Evolutionary conservation across 1,140 invertebrate species (phyloP), one percentile per base, ranked within the genome.

Genomic region (Heliconius eleuchia): DNA sequence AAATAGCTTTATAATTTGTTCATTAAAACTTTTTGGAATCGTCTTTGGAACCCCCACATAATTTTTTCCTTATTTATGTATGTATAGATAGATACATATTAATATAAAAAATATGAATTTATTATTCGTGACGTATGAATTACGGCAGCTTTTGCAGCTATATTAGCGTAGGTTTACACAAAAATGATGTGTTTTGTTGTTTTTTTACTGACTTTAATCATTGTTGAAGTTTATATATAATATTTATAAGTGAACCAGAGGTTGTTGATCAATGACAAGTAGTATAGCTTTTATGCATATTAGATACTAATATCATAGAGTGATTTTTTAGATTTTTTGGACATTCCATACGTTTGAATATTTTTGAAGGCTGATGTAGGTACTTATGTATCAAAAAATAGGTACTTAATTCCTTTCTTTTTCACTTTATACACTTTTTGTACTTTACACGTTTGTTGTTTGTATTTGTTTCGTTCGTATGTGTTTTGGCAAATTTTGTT

Each of bases 341-440:
- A 93, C 92, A 94, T 93, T 93, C 91, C 91, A 91, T 87, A 84
- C 84, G 84, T 85, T 89, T 87, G 87, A 87, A 86, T 80, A 88
- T 85, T 83, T 39, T 85, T 79, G 23, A 90, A 92, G 92, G 88
- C 91, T 92, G 91, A 92, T 70, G 46, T 77, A n/a, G 34, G 76
- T 77, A 77, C 76, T 77, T 77, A 77, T 50, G 0, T 5, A 27
- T 55, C 8, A 4, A 27, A 76, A 77, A 37, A 27, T 87, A 82
- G 76, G 86, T 90, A 90, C 86, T 87, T 90, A 87, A 74, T 16
- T 52, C 71, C 71, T 80, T 77, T 70, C 13, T 18, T 46, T 50
- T 79, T 76, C 74, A 73, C 60, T 82, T 84, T 89, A 89, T 89
- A 85, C 89, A 91, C 85, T 88, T 84, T 87, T 92, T 89, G 81